Base-by-base conservation (phyloP, 2,113 vertebrate species). In the Pelmatolapia mariae region DNA sequence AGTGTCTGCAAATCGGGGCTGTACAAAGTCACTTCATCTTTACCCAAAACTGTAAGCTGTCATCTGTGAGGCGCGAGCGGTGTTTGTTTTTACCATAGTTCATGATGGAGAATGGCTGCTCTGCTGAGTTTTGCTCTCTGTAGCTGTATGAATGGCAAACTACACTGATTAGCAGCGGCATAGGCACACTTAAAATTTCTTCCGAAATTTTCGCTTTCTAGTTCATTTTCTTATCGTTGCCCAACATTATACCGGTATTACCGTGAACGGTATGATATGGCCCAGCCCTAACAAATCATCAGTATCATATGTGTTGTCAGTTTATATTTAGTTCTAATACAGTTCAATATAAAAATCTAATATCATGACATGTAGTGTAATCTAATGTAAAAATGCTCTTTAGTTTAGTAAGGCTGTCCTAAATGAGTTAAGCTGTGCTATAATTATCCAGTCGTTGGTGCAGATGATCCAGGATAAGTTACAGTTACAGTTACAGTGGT, bases 171-270 rank as follows among this genome's bases (percentile, higher is more conserved):
- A n/a, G n/a, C n/a, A n/a, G n/a, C n/a, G n/a, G n/a, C n/a, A n/a
- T n/a, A n/a, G n/a, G n/a, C n/a, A n/a, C n/a, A n/a, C n/a, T n/a
- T n/a, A n/a, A n/a, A n/a, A n/a, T n/a, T n/a, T n/a, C n/a, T n/a
- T n/a, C n/a, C n/a, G n/a, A n/a, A n/a, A n/a, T n/a, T n/a, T n/a
- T n/a, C n/a, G n/a, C n/a, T n/a, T n/a, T n/a, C n/a, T n/a, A n/a
- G n/a, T 9, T 59, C 7, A 29, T 29, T 59, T 59, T 59, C 2
- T 0, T 9, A 16, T 59, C 1, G 0, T 29, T 57, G 24, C 56
- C 56, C 7, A 9, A 57, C 56, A 9, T 57, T 9, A 57, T 0
- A 16, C 0, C 13, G 7, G 56, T 0, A 0, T 29, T 15, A 29
- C 56, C 0, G 13, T 26, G 24, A 26, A 57, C 12, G 0, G 2